Percentiles rank a stretch among this genome's conserved stretches.
phyloP scores from a whole-genome alignment of 2,888 invertebrate species.

The Phalangium opilio region DNA sequence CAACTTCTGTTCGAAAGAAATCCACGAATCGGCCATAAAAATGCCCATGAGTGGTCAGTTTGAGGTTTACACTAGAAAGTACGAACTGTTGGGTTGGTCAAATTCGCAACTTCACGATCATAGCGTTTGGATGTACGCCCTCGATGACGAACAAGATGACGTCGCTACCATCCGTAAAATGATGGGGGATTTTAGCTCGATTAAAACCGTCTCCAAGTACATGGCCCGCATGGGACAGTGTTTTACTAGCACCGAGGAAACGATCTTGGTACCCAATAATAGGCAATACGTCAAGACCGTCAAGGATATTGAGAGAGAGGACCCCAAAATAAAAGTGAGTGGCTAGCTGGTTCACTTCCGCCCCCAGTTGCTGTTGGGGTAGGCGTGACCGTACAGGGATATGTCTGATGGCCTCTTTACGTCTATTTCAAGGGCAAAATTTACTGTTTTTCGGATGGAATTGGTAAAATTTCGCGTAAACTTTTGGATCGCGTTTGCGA shows the following conservation, averaged over 20 bases:
- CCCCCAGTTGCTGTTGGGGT: too few relatives aligned
- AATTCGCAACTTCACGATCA: slow-evolving; percentile 22
- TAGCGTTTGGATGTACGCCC: slow-evolving; percentile 21
- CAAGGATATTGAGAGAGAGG: slow-evolving; percentile 3
- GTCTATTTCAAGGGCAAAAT: slow-evolving; percentile 5
- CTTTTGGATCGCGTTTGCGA: slow-evolving; percentile 14
- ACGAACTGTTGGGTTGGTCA: slow-evolving; percentile 21
- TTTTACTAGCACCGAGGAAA: slow-evolving; percentile 17
- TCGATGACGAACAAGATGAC: slow-evolving; percentile 9
- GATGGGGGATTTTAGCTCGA: slow-evolving; percentile 20
- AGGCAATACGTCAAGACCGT: not conserved
- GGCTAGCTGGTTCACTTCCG: too few relatives aligned
- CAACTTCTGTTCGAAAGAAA: too few relatives aligned
- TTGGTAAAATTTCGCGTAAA: slow-evolving; percentile 15
- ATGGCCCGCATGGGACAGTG: slow-evolving; percentile 22
- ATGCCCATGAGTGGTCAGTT: slow-evolving; percentile 9
- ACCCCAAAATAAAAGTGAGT: too few relatives aligned
- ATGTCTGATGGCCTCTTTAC: too few relatives aligned
- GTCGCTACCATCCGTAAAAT: slow-evolving; percentile 15
- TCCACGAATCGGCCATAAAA: not conserved
- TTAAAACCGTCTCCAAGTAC: slow-evolving; percentile 20
- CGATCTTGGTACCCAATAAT: slow-evolving; percentile 4
- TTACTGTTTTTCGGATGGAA: slow-evolving; percentile 20
- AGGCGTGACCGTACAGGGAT: too few relatives aligned
- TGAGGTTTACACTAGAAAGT: slow-evolving; percentile 11